Evolutionary conservation across 2,888 invertebrate genomes (phyloP).

Genomic region (Lasioglossum marginatum): DNA sequence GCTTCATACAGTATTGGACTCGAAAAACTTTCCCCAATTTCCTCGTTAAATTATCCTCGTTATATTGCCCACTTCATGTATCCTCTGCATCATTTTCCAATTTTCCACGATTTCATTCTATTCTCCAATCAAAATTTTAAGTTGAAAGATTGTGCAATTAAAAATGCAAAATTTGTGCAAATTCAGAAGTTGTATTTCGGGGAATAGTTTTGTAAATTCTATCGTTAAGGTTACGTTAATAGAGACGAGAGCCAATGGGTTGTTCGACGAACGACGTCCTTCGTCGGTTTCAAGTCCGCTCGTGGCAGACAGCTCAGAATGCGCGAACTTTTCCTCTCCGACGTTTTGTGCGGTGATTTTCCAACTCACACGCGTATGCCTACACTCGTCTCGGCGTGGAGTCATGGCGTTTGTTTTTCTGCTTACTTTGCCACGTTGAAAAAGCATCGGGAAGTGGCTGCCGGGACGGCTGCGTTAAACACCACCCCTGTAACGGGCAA

Average conservation of each 20-base stretch:
- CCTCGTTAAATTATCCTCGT: not conserved
- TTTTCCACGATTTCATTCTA: too few relatives aligned
- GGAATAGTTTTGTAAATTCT: not conserved
- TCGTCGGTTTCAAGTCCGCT: conserved; percentile 9
- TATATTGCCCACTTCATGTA: not conserved
- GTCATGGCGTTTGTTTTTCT: conserved; percentile 76
- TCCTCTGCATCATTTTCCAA: not conserved
- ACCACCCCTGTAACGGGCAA: conserved; percentile 28
- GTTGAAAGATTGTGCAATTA: not conserved
- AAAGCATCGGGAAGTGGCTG: conserved; percentile 60
- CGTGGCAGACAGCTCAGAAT: not conserved
- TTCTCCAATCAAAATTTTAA: too few relatives aligned
- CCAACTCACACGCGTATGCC: conserved; percentile 30
- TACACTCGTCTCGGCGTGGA: conserved; percentile 65
- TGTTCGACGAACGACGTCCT: conserved; percentile 1
- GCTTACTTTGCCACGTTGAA: conserved; percentile 72
- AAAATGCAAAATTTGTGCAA: not conserved
- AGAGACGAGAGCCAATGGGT: not conserved
- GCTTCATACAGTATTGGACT: not conserved
- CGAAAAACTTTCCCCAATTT: not conserved
- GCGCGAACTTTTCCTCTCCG: conserved; percentile 9
- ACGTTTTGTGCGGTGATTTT: conserved; percentile 37
- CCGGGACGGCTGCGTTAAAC: conserved; percentile 40
- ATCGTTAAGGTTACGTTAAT: not conserved
- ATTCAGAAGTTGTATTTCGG: not conserved